Base-by-base conservation (phyloP, 2,888 invertebrate species). In the Allolobophora icterica region DNA sequence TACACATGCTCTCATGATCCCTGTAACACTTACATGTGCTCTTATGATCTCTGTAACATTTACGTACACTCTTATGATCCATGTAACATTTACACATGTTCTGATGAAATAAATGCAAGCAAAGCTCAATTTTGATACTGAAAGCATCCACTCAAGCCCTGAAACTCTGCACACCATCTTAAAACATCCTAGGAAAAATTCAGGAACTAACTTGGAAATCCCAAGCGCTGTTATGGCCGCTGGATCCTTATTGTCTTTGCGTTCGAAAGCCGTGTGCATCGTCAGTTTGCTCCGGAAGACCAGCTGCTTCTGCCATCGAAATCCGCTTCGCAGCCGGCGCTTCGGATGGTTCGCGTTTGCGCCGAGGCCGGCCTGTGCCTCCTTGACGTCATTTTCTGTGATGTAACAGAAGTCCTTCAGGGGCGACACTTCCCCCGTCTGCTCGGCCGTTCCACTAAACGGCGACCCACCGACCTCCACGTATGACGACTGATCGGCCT, bases 241-340 rank as follows among this genome's bases (percentile, higher is more conserved):
- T 92, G 99, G 99, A 95, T 98, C 98, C 0, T 98, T 97, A 96
- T 99, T 99, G 96, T 99, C 99, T 94, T 98, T 98, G 87, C 99
- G 96, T 96, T 99, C 98, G 95, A 94, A 95, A 11, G 95, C 95
- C 91, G 95, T 95, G 93, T 95, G 95, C 99, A 99, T 99, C 30
- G 99, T 99, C 93, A 99, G 96, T 96, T 99, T 98, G 95, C 98
- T 98, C 94, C 98, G 97, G 95, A 98, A 98, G 92, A 98, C 97
- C 93, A 99, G 96, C 94, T 98, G 98, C 91, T 98, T 97, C 95
- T 97, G 97, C 99, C 99, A 99, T 94, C 97, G 97, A 95, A 97
- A 97, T 90, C 97, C 97, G n/a, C 92, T 90, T 84, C 92, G 58
- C 87, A 93, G 91, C 21, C 90, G 87, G n/a, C 90, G 90, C 42